These are phyloP conservation scores for Thymelicus sylvestris DNA, from an alignment of 2,888 invertebrate species.

Conservation along the genomic window DNA sequence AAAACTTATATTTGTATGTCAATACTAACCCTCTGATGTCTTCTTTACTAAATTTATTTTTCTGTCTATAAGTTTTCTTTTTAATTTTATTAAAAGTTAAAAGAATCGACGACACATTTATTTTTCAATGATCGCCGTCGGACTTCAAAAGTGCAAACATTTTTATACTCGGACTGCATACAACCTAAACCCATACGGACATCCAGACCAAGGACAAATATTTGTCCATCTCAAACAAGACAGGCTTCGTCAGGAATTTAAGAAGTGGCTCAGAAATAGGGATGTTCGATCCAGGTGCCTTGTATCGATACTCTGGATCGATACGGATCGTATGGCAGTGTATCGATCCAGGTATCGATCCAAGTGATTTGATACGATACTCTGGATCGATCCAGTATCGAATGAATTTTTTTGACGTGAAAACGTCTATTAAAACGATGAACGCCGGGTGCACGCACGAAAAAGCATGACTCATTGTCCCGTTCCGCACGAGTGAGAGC, in stretches of 20 bases:
- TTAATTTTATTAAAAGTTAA: neutral
- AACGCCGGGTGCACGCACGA: no score
- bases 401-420: no score
- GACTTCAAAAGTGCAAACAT: neutral
- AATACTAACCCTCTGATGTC: neutral
- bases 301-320: no score
- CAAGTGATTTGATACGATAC: no score
- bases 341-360: no score
- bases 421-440: no score
- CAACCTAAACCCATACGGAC: neutral
- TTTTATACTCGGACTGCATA: neutral
- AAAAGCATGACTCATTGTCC: no score
- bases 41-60: neutral
- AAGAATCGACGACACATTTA: neutral
- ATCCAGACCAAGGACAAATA: constrained; percentile 16
- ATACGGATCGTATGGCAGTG: no score
- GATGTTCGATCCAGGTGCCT: no score
- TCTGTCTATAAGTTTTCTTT: neutral
- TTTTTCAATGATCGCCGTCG: neutral
- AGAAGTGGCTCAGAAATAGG: neutral
- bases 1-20: constrained; percentile 2
- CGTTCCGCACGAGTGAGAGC: no score
- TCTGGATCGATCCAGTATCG: no score
- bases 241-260: constrained; percentile 9
- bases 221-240: constrained; percentile 16